phyloP scores from a whole-genome alignment of 2,888 invertebrate species.

The Caenorhabditis zanzibari region DNA sequence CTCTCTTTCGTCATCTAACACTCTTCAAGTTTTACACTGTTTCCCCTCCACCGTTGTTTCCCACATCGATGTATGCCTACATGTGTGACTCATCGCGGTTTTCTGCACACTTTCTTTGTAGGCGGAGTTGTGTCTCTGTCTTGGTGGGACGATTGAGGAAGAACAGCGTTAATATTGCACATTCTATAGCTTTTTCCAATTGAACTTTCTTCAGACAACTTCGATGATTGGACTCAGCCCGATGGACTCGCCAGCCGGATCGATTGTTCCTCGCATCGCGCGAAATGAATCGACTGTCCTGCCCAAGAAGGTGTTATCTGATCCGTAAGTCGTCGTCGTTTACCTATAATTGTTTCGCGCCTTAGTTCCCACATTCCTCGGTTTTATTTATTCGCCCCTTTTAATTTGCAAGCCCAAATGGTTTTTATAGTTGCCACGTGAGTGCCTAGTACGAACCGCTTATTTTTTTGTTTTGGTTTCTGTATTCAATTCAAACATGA shows the following conservation, averaged over 20 bases:
- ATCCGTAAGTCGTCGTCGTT: constrained; percentile 62
- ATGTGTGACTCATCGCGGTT: constrained; percentile 48
- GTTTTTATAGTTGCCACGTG: constrained; percentile 65
- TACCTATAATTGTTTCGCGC: constrained; percentile 9
- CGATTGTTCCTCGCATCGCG: constrained; percentile 53
- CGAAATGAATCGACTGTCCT: constrained; percentile 73
- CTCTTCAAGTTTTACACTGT: background rate
- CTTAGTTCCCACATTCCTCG: background rate
- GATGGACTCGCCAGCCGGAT: constrained; percentile 53
- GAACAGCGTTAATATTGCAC: constrained; percentile 12
- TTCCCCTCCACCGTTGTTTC: background rate
- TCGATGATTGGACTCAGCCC: constrained; percentile 64
- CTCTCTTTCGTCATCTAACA: constrained; percentile 4
- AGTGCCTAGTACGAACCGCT: constrained; percentile 16
- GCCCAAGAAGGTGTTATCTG: constrained; percentile 66
- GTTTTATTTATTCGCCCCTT: constrained; percentile 8
- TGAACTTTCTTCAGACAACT: constrained; percentile 41
- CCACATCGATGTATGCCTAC: constrained; percentile 6
- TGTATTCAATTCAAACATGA: constrained; percentile 22
- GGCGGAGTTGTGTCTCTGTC: constrained; percentile 21
- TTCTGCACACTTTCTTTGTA: constrained; percentile 36
- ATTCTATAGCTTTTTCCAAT: background rate
- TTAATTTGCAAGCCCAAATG: constrained; percentile 15
- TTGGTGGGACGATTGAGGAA: background rate
- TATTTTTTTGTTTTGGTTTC: background rate